Percentiles rank a stretch among this genome's conserved stretches.
Evolutionary conservation across 2,797 vertebrate species (phyloP).

Genomic region (Champsocephalus esox): DNA sequence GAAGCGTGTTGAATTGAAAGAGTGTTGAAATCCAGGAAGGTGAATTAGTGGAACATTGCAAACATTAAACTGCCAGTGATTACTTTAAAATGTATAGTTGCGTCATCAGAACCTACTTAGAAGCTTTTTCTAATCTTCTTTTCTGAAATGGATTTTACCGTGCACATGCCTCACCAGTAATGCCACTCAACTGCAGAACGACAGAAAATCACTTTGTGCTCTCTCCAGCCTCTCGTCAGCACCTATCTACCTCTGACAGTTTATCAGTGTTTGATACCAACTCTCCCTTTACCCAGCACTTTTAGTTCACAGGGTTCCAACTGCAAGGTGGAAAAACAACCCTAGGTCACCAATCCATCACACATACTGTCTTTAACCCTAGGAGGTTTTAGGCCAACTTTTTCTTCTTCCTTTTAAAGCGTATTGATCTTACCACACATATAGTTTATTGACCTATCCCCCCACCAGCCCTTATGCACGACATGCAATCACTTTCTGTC

Average conservation of each 20-base stretch:
- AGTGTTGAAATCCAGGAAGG: background rate
- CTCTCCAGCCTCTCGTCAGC: conserved; percentile 12
- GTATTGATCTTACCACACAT: conserved; percentile 40
- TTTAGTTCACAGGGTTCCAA: conserved; percentile 49
- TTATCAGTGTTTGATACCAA: conserved; percentile 27
- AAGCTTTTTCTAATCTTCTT: background rate
- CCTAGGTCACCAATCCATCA: conserved; percentile 31
- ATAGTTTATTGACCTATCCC: conserved; percentile 34
- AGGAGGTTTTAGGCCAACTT: conserved; percentile 23
- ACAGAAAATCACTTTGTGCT: conserved; percentile 13
- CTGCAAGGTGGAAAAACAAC: conserved; percentile 25
- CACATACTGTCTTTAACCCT: conserved; percentile 11
- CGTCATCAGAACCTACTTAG: background rate
- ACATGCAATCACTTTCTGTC: conserved; percentile 5
- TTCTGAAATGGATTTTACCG: background rate
- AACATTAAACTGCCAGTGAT: background rate
- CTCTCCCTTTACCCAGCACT: conserved; percentile 19
- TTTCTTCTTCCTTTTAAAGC: conserved; percentile 19
- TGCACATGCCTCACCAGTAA: conserved; percentile 1
- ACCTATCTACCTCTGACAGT: conserved; percentile 9
- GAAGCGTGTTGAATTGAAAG: background rate
- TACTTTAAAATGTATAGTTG: background rate
- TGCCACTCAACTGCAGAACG: conserved; percentile 11
- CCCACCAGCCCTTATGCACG: background rate
- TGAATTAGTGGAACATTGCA: background rate